Evolutionary conservation across 2,888 invertebrate genomes (phyloP), one percentile per base, ranked within the genome.

Genomic region (Hypercompe scribonia): DNA sequence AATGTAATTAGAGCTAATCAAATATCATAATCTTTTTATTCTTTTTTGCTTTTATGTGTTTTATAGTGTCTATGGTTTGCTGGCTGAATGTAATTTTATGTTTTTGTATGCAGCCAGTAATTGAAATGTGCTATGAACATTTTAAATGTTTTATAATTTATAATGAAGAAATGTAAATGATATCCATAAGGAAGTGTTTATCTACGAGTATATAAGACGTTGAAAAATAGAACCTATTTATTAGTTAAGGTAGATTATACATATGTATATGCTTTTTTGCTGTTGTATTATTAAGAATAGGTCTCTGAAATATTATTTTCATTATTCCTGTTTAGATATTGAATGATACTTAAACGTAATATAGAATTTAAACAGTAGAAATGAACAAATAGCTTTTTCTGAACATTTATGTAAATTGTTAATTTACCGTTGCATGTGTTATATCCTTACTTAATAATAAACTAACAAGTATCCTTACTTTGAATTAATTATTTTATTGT

Each of bases 1-100:
- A 93, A 94, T 91, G 92, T 94, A 94, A 95, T 95, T 95, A 95
- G 94, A 90, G 90, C 88, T 95, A 94, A 95, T 95, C 95, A 93
- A 95, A 94, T 94, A 94, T 92, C 90, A 89, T 92, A 90, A 95
- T 94, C 94, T 92, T 91, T 90, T 91, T 90, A 82, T 92, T 83
- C 86, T 86, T 90, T 90, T 90, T 91, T 90, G 89, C 89, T 86
- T 88, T 88, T 85, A 89, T 86, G 81, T 84, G 88, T 90, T 89
- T 89, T 89, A 85, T 86, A 73, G 54, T 61, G 84, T 84, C 87
- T 83, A 81, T 78, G 84, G 83, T 84, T 83, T 87, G 87, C 87
- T 84, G 78, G 81, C 78, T 82, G 80, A 42, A 78, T 73, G 74
- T 80, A 78, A 84, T 70, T 73, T 82, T 73, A 68, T 24, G 74